phyloP scores from a whole-genome alignment of 2,113 vertebrate species.

The Cygnus buccinator region DNA sequence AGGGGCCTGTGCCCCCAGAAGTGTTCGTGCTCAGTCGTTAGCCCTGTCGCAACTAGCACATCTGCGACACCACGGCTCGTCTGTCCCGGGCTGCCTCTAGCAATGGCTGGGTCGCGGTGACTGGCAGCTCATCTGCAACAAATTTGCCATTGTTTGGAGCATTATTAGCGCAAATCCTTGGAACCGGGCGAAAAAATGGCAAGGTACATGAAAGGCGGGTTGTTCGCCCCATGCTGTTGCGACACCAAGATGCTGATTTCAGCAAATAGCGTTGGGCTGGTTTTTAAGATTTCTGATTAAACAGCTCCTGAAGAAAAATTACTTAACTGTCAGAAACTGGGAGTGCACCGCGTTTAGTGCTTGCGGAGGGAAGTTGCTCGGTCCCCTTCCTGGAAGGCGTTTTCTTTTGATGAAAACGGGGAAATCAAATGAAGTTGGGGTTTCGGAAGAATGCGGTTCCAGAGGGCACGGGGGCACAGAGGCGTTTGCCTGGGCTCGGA shows the following conservation, averaged over 20 bases:
- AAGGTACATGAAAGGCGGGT: background rate
- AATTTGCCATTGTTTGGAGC: background rate
- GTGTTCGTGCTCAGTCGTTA: background rate
- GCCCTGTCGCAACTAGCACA: background rate
- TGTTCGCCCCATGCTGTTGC: background rate
- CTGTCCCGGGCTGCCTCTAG: background rate
- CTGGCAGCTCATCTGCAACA: background rate
- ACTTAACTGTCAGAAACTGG: fast-evolving
- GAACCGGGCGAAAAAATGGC: background rate
- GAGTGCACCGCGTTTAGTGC: background rate
- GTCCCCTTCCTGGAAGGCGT: background rate
- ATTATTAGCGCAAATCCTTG: background rate
- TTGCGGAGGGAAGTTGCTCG: background rate
- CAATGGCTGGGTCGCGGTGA: background rate
- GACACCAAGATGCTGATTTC: background rate
- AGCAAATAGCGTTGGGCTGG: background rate
- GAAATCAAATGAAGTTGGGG: background rate
- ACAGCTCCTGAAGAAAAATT: background rate
- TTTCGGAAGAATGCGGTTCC: background rate
- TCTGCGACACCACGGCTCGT: background rate
- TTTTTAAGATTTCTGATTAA: background rate
- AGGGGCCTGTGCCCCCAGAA: background rate
- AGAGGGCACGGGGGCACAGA: background rate
- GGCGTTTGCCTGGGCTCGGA: background rate
- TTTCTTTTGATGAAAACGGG: background rate